A percentile compares a stretch with the other conserved stretches of the same genome.
These are phyloP conservation scores for Eurytoma californica DNA, from an alignment of 2,888 invertebrate species.

Conservation along the genomic window DNA sequence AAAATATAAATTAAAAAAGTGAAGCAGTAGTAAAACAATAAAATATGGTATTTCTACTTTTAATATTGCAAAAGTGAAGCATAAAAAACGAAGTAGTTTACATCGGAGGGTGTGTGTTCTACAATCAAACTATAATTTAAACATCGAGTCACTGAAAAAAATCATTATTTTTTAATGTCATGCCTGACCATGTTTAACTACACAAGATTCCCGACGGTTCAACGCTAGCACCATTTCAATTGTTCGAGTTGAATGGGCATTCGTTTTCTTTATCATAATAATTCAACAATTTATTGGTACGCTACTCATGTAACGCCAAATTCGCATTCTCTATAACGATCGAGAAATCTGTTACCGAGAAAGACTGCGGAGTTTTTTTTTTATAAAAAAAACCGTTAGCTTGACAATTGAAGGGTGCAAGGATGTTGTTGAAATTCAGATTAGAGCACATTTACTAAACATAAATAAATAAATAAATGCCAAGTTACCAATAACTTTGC, in stretches of 20 bases:
- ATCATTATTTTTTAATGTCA: slow-evolving; percentile 64
- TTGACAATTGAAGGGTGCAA: slow-evolving; percentile 44
- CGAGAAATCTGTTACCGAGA: slow-evolving; percentile 45
- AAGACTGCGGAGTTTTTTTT: slow-evolving; percentile 56
- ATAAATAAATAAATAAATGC: slow-evolving; percentile 32
- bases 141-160: slow-evolving; percentile 51
- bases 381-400: slow-evolving; percentile 27
- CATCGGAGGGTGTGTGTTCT: slow-evolving; percentile 68
- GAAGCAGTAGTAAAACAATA: slow-evolving; percentile 68
- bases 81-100: slow-evolving; percentile 65
- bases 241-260: slow-evolving; percentile 32
- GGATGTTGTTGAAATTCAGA: slow-evolving; percentile 29
- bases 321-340: slow-evolving; percentile 42
- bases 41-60: slow-evolving; percentile 74
- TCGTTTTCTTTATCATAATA: not conserved
- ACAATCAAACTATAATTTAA: slow-evolving; percentile 68
- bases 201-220: slow-evolving; percentile 39
- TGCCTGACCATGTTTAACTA: slow-evolving; percentile 62
- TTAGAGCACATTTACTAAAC: slow-evolving; percentile 48
- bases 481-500: slow-evolving; percentile 54
- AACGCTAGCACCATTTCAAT: slow-evolving; percentile 43
- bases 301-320: slow-evolving; percentile 25
- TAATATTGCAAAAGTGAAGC: slow-evolving; percentile 70
- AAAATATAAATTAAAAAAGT: slow-evolving; percentile 59
- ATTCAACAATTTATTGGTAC: slow-evolving; percentile 21